phyloP scores from a whole-genome alignment of 2,113 vertebrate species.

The Istiophorus platypterus region DNA sequence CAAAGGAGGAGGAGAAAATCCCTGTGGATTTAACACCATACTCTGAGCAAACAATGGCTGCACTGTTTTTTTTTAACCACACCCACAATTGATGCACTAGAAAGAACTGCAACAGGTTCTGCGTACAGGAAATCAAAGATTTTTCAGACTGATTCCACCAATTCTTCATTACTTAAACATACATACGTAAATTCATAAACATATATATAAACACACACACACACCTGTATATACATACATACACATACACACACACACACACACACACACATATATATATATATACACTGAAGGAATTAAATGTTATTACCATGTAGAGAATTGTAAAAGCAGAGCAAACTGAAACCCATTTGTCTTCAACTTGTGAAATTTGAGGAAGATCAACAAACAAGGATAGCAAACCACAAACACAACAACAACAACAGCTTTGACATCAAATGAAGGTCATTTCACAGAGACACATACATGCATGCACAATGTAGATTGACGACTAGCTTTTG shows the following conservation, averaged over 20 bases:
- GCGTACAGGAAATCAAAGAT: neutral
- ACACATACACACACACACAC: neutral
- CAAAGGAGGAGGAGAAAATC: slow-evolving; percentile 1
- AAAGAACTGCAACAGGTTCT: neutral
- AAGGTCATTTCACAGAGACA: neutral
- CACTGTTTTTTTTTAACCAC: neutral
- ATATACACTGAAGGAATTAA: too few relatives aligned
- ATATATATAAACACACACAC: neutral
- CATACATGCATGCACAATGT: neutral
- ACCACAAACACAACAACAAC: neutral
- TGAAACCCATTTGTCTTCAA: neutral
- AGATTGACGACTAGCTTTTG: slow-evolving; percentile 6
- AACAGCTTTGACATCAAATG: slow-evolving; percentile 4
- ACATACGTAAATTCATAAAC: too few relatives aligned
- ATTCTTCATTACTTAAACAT: neutral
- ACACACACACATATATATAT: neutral
- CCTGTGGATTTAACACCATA: slow-evolving; percentile 1
- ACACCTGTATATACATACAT: neutral
- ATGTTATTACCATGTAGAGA: neutral
- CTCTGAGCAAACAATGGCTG: neutral
- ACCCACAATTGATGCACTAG: neutral
- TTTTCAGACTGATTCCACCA: neutral
- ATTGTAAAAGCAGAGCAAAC: neutral
- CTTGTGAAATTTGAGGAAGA: neutral
- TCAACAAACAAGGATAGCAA: neutral